Evolutionary conservation across 64 coral and sea anemone species (phyloP).

Genomic region (Exaiptasia diaphana): DNA sequence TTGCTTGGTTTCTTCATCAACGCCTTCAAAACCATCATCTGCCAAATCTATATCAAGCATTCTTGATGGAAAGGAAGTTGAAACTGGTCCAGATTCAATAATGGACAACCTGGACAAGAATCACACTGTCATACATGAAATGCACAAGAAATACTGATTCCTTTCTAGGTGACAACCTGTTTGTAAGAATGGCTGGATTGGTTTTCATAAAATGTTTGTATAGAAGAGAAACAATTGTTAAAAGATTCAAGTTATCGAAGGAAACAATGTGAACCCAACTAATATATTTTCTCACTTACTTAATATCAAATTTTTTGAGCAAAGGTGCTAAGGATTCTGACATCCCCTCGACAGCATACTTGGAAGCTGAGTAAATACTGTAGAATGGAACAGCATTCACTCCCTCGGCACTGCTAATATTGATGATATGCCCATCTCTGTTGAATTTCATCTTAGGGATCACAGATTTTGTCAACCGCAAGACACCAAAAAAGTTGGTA

Average conservation of each 20-base stretch:
- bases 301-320: slow-evolving; percentile 63
- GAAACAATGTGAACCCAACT: no score
- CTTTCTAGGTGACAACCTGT: no score
- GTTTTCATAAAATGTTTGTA: no score
- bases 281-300: slow-evolving; percentile 20
- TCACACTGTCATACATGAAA: not conserved
- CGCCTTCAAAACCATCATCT: not conserved
- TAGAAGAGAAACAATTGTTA: no score
- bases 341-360: slow-evolving; percentile 74
- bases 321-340: slow-evolving; percentile 65
- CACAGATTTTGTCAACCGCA: slow-evolving; percentile 54
- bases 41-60: not conserved
- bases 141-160: no score
- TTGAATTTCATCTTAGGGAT: slow-evolving; percentile 64
- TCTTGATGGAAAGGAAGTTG: slow-evolving; percentile 25
- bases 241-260: no score
- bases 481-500: slow-evolving; percentile 75
- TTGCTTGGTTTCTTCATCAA: slow-evolving; percentile 72
- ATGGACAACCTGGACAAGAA: slow-evolving; percentile 49
- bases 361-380: slow-evolving; percentile 54
- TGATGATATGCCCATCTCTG: slow-evolving; percentile 63
- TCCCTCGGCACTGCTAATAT: slow-evolving; percentile 49
- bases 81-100: slow-evolving; percentile 69
- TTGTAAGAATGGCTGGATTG: no score
- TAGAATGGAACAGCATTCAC: slow-evolving; percentile 58